Conservation (phyloP, 2,113 vertebrate genomes). For the Nansenia antarctica region DNA sequence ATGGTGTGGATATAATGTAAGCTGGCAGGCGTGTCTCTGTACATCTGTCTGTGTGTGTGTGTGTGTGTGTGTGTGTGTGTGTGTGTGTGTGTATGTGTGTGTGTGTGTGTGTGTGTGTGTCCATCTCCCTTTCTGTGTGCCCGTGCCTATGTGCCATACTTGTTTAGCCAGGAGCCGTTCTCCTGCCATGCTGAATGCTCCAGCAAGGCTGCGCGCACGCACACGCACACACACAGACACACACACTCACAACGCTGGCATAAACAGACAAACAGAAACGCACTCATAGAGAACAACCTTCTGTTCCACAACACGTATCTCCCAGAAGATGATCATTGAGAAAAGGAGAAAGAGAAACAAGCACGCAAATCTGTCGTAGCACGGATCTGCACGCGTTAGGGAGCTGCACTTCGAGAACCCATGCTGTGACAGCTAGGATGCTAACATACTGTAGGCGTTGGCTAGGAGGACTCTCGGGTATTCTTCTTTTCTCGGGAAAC, state of each 20-base stretch:
- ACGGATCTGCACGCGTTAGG: too few relatives aligned
- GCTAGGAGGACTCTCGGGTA: neutral
- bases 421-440: neutral
- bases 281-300: conserved; percentile 5
- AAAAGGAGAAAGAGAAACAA: conserved; percentile 19
- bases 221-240: neutral
- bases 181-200: conserved; percentile 36
- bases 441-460: too few relatives aligned
- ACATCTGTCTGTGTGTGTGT: neutral
- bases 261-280: neutral
- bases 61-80: conserved; percentile 4
- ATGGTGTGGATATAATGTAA: neutral
- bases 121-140: conserved; percentile 4
- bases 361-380: conserved; percentile 3
- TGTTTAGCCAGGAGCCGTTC: conserved; percentile 36
- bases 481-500: neutral
- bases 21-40: neutral
- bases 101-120: conserved; percentile 29
- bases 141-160: conserved; percentile 9
- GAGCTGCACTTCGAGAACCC: neutral
- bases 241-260: neutral
- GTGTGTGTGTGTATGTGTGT: conserved; percentile 30
- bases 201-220: conserved; percentile 7
- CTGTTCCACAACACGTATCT: conserved; percentile 8
- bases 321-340: conserved; percentile 14